These are phyloP conservation scores for Psilopogon haemacephalus DNA, from an alignment of 2,113 vertebrate species.

Conservation along the genomic window DNA sequence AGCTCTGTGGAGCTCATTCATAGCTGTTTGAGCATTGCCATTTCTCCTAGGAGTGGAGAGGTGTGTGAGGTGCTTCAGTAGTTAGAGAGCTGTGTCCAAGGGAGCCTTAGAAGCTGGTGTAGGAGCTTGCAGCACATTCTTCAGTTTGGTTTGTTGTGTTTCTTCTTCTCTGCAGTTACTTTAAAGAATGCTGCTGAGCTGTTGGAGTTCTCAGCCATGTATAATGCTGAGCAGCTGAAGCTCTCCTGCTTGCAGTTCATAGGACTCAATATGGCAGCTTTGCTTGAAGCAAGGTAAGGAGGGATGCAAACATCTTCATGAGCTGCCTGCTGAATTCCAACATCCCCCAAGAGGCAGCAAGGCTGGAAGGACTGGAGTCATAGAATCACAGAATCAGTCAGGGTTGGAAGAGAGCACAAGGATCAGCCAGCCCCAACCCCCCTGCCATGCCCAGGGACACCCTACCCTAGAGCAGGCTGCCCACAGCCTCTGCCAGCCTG, in stretches of 20 bases:
- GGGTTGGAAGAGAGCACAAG: no score
- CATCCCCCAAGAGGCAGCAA: no score
- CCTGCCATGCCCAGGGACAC: no score
- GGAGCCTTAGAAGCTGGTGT: neutral
- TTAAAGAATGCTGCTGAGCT: conserved; percentile 92
- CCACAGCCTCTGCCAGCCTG: no score
- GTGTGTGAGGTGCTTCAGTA: neutral
- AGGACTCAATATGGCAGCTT: conserved; percentile 89
- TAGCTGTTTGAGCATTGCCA: neutral
- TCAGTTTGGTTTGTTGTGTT: neutral
- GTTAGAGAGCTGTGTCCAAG: neutral
- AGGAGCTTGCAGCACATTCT: neutral
- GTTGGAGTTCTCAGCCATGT: conserved; percentile 90
- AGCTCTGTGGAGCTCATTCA: neutral
- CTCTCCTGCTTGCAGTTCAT: conserved; percentile 95
- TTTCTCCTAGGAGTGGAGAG: neutral
- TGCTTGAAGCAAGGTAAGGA: conserved; percentile 91
- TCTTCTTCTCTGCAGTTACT: conserved; percentile 82
- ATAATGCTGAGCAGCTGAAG: conserved; percentile 93
- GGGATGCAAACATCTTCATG: neutral
- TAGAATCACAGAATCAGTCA: no score
- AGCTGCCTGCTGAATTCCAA: neutral
- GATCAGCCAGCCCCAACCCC: no score
- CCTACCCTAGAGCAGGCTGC: no score
- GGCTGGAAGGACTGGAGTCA: no score